phyloP scores from a whole-genome alignment of 2,113 vertebrate genomes.

The Indicator indicator region DNA sequence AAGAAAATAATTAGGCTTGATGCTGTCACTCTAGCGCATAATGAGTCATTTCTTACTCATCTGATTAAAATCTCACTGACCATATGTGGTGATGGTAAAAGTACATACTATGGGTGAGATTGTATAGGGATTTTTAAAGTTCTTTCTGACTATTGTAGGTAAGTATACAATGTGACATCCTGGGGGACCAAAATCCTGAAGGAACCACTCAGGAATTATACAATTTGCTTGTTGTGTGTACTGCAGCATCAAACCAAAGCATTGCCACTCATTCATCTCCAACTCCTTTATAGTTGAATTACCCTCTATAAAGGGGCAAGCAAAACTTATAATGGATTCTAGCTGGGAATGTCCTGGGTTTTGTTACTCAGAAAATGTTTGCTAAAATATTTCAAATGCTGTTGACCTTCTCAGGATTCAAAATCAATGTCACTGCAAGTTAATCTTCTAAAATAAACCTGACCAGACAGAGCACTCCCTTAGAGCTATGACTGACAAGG shows the following conservation, averaged over 20 bases:
- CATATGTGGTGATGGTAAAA: neutral
- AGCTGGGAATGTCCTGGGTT: neutral
- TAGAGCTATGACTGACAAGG: neutral
- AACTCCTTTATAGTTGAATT: neutral
- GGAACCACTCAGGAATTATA: neutral
- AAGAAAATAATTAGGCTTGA: neutral
- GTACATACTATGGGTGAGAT: neutral
- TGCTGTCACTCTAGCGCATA: neutral
- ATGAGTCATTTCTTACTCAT: neutral
- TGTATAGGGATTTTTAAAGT: neutral
- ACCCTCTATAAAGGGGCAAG: neutral
- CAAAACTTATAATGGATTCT: neutral
- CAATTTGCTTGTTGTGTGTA: neutral
- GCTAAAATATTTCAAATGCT: neutral
- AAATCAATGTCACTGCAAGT: neutral
- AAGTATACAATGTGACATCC: neutral
- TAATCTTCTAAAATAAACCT: constrained; percentile 14
- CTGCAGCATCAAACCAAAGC: neutral
- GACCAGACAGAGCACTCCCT: neutral
- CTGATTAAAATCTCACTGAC: neutral
- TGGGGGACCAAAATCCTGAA: neutral
- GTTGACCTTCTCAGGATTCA: neutral
- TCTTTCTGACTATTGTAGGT: neutral
- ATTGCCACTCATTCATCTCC: neutral
- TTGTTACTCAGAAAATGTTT: neutral